phyloP scores from a whole-genome alignment of 2,888 invertebrate genomes.

The Brachyptera risi region DNA sequence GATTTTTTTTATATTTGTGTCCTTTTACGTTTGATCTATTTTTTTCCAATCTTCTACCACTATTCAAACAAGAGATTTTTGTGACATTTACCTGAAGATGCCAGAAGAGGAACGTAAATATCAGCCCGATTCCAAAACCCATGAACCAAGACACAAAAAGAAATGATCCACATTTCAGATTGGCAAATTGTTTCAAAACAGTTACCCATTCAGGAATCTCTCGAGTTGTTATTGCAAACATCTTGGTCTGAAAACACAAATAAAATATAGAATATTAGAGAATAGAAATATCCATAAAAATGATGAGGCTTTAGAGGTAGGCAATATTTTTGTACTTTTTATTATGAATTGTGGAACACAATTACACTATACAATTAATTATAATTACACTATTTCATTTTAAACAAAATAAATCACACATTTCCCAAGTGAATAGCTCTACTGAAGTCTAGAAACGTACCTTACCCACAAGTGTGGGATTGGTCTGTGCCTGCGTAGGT shows the following conservation, averaged over 20 bases:
- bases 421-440: too few species aligned
- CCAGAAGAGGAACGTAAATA: slow-evolving; percentile 99
- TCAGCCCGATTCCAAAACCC: slow-evolving; percentile 98
- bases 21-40: not conserved
- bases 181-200: slow-evolving; percentile 84
- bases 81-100: slow-evolving; percentile 64
- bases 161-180: slow-evolving; percentile 86
- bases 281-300: not conserved
- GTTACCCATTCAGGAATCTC: slow-evolving; percentile 93
- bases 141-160: slow-evolving; percentile 97
- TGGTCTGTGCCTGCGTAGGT: slow-evolving; percentile 44
- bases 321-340: not conserved
- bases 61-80: too few species aligned
- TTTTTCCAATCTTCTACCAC: not conserved
- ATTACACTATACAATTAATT: too few species aligned
- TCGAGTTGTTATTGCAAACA: slow-evolving; percentile 86
- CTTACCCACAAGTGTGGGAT: slow-evolving; percentile 43
- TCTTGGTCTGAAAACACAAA: slow-evolving; percentile 76
- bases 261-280: slow-evolving; percentile 26
- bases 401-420: too few species aligned
- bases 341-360: too few species aligned
- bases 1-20: too few species aligned
- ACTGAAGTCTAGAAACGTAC: slow-evolving; percentile 42
- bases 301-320: too few species aligned
- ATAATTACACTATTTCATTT: too few species aligned